These are phyloP conservation scores for Coelopa pilipes DNA, from an alignment of 2,888 invertebrate genomes.

Conservation along the genomic window DNA sequence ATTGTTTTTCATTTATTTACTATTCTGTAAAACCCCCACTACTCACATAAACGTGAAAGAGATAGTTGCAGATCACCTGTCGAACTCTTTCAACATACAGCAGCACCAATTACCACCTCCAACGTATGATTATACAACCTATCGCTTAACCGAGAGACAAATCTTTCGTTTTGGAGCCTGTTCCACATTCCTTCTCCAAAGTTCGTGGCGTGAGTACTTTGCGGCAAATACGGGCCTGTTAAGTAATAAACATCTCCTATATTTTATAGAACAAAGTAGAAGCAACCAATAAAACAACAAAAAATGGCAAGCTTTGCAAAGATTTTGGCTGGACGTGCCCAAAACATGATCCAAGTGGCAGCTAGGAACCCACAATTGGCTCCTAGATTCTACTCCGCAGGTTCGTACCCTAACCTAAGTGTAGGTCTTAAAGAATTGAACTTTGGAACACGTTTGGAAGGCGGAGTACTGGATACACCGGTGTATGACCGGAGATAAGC, in stretches of 20 bases:
- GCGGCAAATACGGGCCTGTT: neutral
- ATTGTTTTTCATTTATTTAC: too few relatives aligned
- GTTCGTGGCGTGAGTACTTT: slow-evolving; percentile 52
- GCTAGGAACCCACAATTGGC: slow-evolving; percentile 56
- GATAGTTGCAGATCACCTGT: too few relatives aligned
- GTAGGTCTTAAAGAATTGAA: too few relatives aligned
- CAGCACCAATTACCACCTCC: too few relatives aligned
- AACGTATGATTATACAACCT: slow-evolving; percentile 63
- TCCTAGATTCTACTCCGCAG: slow-evolving; percentile 54
- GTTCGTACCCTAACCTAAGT: slow-evolving; percentile 51
- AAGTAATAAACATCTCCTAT: neutral
- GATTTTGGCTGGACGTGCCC: slow-evolving; percentile 58
- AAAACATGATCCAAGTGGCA: slow-evolving; percentile 55
- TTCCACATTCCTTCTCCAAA: slow-evolving; percentile 51
- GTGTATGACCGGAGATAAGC: too few relatives aligned
- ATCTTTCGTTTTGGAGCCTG: slow-evolving; percentile 11
- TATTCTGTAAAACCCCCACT: too few relatives aligned
- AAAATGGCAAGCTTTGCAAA: slow-evolving; percentile 64
- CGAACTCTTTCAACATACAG: too few relatives aligned
- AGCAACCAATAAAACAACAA: neutral
- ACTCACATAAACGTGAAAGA: too few relatives aligned
- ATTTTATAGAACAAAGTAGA: slow-evolving; percentile 10
- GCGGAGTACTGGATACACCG: too few relatives aligned
- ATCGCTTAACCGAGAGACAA: neutral
- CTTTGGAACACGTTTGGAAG: too few relatives aligned